Evolutionary conservation across 37 sponge, comb jelly and placozoan genomes (phyloP).

Genomic region (Lycopodina hypogea): DNA sequence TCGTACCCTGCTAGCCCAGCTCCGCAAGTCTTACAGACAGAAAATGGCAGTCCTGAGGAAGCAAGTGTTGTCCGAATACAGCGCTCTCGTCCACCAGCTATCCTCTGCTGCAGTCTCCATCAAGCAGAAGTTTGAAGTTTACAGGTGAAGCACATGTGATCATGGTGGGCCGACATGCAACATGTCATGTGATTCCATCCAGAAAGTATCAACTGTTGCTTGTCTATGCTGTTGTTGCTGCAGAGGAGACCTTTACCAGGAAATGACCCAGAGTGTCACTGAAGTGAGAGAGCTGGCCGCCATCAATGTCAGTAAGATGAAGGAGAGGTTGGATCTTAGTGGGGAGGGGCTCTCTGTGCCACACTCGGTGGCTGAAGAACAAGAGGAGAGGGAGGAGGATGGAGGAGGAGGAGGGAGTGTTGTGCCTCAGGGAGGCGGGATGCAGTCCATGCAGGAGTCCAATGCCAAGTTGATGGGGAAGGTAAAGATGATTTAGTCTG

Average conservation of each 20-base stretch:
- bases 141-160: too few relatives aligned
- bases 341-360: background rate
- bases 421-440: constrained; percentile 29
- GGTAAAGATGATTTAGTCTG: too few relatives aligned
- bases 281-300: constrained; percentile 49
- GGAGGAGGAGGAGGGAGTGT: background rate
- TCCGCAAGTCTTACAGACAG: constrained; percentile 20
- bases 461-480: constrained; percentile 53
- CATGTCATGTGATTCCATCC: background rate
- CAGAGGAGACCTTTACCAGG: constrained; percentile 40
- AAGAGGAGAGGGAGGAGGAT: background rate
- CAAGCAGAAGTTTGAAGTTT: constrained; percentile 54
- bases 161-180: too few relatives aligned
- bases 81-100: constrained; percentile 30
- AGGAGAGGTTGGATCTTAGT: constrained; percentile 30
- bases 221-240: too few relatives aligned
- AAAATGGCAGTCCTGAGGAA: constrained; percentile 9
- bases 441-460: constrained; percentile 39
- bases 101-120: constrained; percentile 37
- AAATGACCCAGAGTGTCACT: constrained; percentile 28
- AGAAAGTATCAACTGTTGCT: too few relatives aligned
- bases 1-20: constrained; percentile 33
- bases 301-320: constrained; percentile 29
- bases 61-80: constrained; percentile 35
- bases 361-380: background rate